Evolutionary conservation across 2,797 vertebrate species (phyloP).

Genomic region (Hybognathus amarus): DNA sequence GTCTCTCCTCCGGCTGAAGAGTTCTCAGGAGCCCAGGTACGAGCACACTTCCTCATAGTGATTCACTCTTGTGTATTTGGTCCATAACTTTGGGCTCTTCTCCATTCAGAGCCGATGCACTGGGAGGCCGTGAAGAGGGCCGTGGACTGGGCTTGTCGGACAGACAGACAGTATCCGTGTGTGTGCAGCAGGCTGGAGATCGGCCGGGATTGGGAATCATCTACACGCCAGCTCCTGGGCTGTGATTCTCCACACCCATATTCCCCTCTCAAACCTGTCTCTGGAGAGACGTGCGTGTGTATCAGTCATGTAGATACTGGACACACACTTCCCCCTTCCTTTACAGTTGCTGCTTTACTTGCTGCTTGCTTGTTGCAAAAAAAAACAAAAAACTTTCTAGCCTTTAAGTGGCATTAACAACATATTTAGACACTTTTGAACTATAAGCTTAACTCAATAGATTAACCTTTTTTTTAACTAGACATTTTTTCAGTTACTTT

Average conservation of each 20-base stretch:
- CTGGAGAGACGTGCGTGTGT: conserved; percentile 43
- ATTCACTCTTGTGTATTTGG: neutral
- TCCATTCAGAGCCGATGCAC: conserved; percentile 59
- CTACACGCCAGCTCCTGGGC: conserved; percentile 79
- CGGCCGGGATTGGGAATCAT: conserved; percentile 81
- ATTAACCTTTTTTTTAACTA: neutral
- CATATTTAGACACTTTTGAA: neutral
- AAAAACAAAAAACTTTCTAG: neutral
- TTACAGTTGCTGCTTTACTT: neutral
- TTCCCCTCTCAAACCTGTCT: conserved; percentile 65
- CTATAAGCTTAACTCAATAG: too few relatives aligned
- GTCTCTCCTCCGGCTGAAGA: conserved; percentile 76
- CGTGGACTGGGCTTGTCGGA: conserved; percentile 78
- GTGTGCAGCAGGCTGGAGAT: conserved; percentile 83
- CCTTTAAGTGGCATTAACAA: neutral
- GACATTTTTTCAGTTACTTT: neutral
- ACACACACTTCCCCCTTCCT: neutral
- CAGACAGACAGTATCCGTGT: conserved; percentile 80
- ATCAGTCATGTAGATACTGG: conserved; percentile 18
- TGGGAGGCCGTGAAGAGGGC: conserved; percentile 77
- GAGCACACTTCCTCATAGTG: neutral
- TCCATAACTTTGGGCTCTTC: neutral
- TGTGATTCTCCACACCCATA: conserved; percentile 59
- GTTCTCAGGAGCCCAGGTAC: conserved; percentile 62
- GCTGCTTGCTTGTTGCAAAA: neutral